Conservation (phyloP, 2,797 vertebrate species). For the Cynodonichthys magdalenae region DNA sequence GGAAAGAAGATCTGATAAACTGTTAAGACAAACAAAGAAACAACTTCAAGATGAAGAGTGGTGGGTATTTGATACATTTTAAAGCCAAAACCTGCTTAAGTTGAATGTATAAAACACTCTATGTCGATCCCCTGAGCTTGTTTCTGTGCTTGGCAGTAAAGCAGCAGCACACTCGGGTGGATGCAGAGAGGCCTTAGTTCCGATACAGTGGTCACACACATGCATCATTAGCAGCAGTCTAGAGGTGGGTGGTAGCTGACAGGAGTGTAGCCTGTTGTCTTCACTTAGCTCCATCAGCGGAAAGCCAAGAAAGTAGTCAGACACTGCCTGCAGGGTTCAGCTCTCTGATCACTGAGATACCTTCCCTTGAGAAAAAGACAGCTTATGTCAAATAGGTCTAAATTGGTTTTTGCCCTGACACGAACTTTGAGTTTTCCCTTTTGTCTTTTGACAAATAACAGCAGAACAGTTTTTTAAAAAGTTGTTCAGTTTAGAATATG, state of each 20-base stretch:
- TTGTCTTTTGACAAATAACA: conserved; percentile 12
- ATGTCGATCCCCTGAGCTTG: background rate
- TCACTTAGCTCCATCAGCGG: conserved; percentile 63
- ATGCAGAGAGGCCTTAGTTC: conserved; percentile 26
- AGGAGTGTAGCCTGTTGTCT: conserved; percentile 61
- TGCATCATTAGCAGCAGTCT: conserved; percentile 54
- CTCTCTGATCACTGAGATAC: conserved; percentile 48
- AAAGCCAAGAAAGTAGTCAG: conserved; percentile 43
- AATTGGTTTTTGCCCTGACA: conserved; percentile 41
- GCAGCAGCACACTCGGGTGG: conserved; percentile 16
- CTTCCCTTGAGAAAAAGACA: conserved; percentile 43
- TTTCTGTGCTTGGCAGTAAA: conserved; percentile 18
- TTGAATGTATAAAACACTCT: background rate
- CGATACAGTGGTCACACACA: conserved; percentile 33
- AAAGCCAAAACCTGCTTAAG: conserved; percentile 9
- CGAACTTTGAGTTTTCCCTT: conserved; percentile 12
- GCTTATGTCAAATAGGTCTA: conserved; percentile 43
- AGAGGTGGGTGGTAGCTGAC: conserved; percentile 50
- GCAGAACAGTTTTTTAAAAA: background rate
- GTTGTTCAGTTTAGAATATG: background rate
- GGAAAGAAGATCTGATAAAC: background rate
- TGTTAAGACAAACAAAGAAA: background rate
- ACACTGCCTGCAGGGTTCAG: conserved; percentile 40
- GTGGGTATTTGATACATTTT: background rate
- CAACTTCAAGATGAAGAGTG: background rate